These are phyloP conservation scores for Toxostoma redivivum DNA, from an alignment of 2,113 vertebrate genomes.

Conservation along the genomic window DNA sequence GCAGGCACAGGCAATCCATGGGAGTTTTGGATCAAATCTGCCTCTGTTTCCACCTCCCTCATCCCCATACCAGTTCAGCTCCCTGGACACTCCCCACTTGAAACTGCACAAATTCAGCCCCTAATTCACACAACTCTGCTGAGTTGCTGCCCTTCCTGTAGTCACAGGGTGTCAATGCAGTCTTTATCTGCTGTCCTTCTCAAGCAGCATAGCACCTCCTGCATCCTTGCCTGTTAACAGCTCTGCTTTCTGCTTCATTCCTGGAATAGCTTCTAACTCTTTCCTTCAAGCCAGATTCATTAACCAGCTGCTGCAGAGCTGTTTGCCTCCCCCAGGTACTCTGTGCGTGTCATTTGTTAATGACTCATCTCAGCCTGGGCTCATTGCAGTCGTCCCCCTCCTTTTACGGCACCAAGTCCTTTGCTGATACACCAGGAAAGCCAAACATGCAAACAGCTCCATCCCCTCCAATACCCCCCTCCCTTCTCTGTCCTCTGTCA, in stretches of 20 bases:
- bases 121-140: neutral
- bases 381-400: neutral
- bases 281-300: slow-evolving; percentile 60
- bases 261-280: slow-evolving; percentile 53
- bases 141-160: neutral
- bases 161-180: neutral
- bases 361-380: slow-evolving; percentile 53
- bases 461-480: neutral
- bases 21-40: neutral
- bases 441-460: neutral
- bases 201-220: neutral
- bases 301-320: slow-evolving; percentile 62
- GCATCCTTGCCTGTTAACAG: slow-evolving; percentile 23
- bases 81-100: neutral
- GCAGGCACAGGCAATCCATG: neutral
- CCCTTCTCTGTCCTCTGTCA: neutral
- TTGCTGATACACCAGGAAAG: neutral
- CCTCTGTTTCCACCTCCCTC: neutral
- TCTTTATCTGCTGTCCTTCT: neutral
- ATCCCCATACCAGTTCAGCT: neutral
- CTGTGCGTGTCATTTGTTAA: slow-evolving; percentile 55
- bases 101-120: neutral
- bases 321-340: slow-evolving; percentile 59
- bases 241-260: slow-evolving; percentile 39
- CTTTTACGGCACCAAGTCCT: neutral